Evolutionary conservation across 2,888 invertebrate species (phyloP), one percentile per base, ranked within the genome.

Genomic region (Pseudococcus jackbeardsleyi): DNA sequence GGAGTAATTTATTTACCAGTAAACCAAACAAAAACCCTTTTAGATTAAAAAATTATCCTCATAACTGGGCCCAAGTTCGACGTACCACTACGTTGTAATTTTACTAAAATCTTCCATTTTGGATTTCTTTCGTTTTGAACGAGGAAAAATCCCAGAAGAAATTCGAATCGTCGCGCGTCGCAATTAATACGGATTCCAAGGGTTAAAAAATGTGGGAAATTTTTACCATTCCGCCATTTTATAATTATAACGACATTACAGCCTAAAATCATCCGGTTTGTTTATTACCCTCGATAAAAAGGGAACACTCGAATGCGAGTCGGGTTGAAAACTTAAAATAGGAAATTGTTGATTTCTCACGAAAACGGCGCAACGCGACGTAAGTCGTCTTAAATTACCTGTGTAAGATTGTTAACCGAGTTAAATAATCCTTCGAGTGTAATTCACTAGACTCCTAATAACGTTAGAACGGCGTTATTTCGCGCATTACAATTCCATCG

Each of bases 341-440:
- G 64, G 64, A 68, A 68, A 68, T 68, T 22, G 26, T 68, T 68
- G 22, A 68, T 26, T 22, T 11, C 6, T 68, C 1, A 68, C 19
- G 26, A 68, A 22, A 11, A 68, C 26, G 64, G 9, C 26, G 22
- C 19, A 68, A 68, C 26, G 22, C 26, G 26, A 68, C 64, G 22
- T 22, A 19, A 22, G 64, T 68, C 22, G 26, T 68, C 64, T 22
- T 26, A 68, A 68, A 68, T 68, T 68, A 68, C 64, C 64, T 22
- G 64, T 26, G 19, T 26, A 68, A 68, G 64, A 68, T 68, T 26
- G 64, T 68, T 68, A 68, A 68, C 64, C 26, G 26, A 68, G 26
- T 68, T 68, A 68, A 68, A 68, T 68, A 68, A 22, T 68, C 64
- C 22, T 68, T 22, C 64, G 64, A 68, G 26, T 68, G 64, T 68